Evolutionary conservation across 1,140 invertebrate genomes (phyloP).

Genomic region (Patella vulgata): DNA sequence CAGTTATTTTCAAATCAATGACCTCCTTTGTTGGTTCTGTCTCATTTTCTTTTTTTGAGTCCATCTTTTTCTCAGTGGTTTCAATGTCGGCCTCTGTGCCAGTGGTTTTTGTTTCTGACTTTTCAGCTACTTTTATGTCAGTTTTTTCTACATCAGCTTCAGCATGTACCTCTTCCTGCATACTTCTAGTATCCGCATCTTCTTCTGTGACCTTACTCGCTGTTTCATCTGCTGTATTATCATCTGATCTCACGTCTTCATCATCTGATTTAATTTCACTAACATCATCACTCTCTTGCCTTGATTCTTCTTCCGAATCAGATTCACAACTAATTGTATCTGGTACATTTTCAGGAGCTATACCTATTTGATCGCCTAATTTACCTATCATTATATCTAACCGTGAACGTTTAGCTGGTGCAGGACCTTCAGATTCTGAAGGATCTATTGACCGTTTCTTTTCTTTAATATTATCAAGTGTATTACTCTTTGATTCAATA

Average conservation of each 20-base stretch:
- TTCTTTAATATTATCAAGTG: background rate
- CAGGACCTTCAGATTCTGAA: slow-evolving; percentile 13
- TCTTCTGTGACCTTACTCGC: too few relatives aligned
- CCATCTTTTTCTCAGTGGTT: too few relatives aligned
- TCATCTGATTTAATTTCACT: slow-evolving; percentile 40
- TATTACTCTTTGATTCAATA: background rate
- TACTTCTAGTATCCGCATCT: too few relatives aligned
- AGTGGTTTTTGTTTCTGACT: too few relatives aligned
- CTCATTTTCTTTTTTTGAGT: too few relatives aligned
- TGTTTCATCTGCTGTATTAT: too few relatives aligned
- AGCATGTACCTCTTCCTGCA: too few relatives aligned
- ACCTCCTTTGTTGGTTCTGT: too few relatives aligned
- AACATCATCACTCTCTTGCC: slow-evolving; percentile 26
- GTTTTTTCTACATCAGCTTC: too few relatives aligned
- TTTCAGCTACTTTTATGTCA: too few relatives aligned
- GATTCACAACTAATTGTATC: slow-evolving; percentile 27
- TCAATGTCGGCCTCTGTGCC: too few relatives aligned
- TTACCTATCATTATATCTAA: slow-evolving; percentile 46
- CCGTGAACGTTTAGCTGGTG: slow-evolving; percentile 37
- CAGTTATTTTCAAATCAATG: too few relatives aligned
- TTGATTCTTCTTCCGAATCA: slow-evolving; percentile 30
- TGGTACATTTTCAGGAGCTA: slow-evolving; percentile 32
- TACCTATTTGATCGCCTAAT: slow-evolving; percentile 39
- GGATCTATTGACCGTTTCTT: background rate
- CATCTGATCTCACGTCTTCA: background rate